Conservation (phyloP, 1,140 invertebrate species). For the Maconellicoccus hirsutus region DNA sequence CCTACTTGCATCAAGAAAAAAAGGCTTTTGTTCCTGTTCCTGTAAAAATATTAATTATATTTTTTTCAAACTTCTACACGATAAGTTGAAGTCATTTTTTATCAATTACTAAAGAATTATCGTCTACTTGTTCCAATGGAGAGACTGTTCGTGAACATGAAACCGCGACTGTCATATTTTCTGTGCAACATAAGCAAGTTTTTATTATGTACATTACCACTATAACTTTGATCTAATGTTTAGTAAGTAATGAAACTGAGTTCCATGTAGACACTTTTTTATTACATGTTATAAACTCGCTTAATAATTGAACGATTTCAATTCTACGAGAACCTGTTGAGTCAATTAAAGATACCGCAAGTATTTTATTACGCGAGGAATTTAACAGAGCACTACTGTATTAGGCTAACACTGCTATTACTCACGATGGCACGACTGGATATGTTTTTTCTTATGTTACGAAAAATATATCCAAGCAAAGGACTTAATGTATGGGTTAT, state of each 20-base stretch:
- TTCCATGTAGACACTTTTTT: not conserved
- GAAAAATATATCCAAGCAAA: too few relatives aligned
- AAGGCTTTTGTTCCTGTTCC: too few relatives aligned
- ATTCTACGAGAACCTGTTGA: not conserved
- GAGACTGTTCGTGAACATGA: too few relatives aligned
- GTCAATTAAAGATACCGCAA: not conserved
- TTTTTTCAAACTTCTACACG: too few relatives aligned
- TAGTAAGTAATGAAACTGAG: not conserved
- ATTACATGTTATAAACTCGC: not conserved
- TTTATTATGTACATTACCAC: not conserved
- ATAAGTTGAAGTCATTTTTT: too few relatives aligned
- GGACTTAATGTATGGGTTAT: too few relatives aligned
- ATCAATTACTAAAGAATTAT: too few relatives aligned
- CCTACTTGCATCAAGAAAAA: too few relatives aligned
- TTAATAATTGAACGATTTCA: not conserved
- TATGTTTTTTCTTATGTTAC: too few relatives aligned
- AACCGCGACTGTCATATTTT: too few relatives aligned
- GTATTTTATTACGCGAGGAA: not conserved
- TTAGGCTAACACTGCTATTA: not conserved
- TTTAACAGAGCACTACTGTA: not conserved
- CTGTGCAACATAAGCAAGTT: not conserved
- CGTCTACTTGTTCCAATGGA: too few relatives aligned
- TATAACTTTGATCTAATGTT: not conserved
- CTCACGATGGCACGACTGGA: not conserved
- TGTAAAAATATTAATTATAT: too few relatives aligned